Evolutionary conservation across 2,113 vertebrate genomes (phyloP), one percentile per base, ranked within the genome.

Genomic region (Cinclus mexicanus): DNA sequence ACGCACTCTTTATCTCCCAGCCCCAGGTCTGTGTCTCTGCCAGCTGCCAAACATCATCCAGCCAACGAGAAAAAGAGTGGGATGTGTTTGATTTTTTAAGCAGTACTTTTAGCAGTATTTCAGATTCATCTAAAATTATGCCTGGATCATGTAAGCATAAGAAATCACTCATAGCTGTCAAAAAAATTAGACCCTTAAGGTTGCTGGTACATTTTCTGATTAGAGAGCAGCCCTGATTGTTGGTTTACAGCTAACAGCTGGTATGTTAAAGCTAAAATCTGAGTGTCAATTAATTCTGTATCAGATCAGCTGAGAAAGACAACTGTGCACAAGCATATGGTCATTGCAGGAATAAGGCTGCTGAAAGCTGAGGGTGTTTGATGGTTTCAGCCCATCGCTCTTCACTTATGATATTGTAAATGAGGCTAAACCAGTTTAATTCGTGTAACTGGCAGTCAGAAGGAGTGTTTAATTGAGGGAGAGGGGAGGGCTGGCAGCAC

Each of bases 271-370:
- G 92, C 92, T 95, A 96, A 96, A 96, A 89, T 94, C 91, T 89
- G 93, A 78, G 94, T 88, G 94, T 96, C 97, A 97, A 95, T 97
- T 97, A 97, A 97, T 95, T 97, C 85, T 92, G 94, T 95, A 95
- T 89, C 85, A 95, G 90, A 97, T 97, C 97, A 94, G 89, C 81
- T 95, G 96, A 97, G 93, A 94, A 95, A 93, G 89, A 94, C 96
- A 89, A 95, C 95, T 90, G 93, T 92, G 95, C 5, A 3, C 70
- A 95, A 95, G 86, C 92, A 94, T 93, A 91, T 96, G 93, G 96
- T 90, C 94, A 64, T 95, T 94, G 96, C 90, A 95, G 95, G 94
- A 89, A 52, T 49, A 70, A 80, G 87, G 87, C 90, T 96, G 82
- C 91, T 89, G 93, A 90, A 93, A 96, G 95, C 89, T 46, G n/a